Evolutionary conservation across 2,797 vertebrate species (phyloP).

Genomic region (Fundulus diaphanus): DNA sequence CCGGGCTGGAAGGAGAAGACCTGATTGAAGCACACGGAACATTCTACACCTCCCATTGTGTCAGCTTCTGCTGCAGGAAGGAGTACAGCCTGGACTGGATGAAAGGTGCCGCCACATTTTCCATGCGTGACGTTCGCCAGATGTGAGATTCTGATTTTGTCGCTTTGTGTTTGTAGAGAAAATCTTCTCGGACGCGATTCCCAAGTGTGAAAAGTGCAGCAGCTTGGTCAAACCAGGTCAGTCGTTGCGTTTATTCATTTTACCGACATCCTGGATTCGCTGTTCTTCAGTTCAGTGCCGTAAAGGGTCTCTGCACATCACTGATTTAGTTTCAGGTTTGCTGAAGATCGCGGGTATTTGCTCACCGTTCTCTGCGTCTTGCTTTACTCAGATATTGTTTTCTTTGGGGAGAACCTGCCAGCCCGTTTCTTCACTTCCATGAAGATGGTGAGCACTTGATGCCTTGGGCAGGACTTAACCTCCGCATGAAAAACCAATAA

Average conservation of each 20-base stretch:
- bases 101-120: conserved; percentile 83
- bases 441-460: conserved; percentile 82
- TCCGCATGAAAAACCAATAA: neutral
- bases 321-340: neutral
- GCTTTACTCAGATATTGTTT: conserved; percentile 86
- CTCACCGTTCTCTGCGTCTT: neutral
- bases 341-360: neutral
- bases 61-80: conserved; percentile 81
- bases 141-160: neutral
- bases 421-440: conserved; percentile 88
- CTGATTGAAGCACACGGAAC: conserved; percentile 92
- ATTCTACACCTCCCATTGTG: conserved; percentile 91
- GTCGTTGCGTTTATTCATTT: conserved; percentile 21
- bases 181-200: conserved; percentile 87
- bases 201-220: conserved; percentile 88
- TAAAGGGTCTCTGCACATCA: neutral
- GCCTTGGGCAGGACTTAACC: neutral
- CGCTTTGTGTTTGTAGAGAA: conserved; percentile 76
- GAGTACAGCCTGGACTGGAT: conserved; percentile 90
- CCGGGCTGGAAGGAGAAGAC: conserved; percentile 84
- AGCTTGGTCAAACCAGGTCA: conserved; percentile 90
- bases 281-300: neutral
- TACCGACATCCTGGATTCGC: neutral
- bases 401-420: conserved; percentile 92
- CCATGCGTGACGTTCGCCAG: neutral